Conservation (phyloP, 2,797 vertebrate genomes). For the Phoxinus dragarum region DNA sequence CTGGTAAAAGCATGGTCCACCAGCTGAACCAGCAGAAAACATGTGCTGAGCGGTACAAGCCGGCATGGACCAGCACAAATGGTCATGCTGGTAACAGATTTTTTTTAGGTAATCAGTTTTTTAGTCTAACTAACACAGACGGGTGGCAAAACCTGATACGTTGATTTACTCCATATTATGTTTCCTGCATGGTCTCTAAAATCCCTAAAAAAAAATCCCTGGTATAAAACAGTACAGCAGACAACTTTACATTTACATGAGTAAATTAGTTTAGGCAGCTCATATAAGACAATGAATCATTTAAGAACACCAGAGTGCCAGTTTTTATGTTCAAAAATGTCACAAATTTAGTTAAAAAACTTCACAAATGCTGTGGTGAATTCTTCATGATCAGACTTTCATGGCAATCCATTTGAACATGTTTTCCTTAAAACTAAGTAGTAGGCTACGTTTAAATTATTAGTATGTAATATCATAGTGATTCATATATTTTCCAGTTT, state of each 20-base stretch:
- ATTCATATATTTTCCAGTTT: background rate
- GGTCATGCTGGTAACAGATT: background rate
- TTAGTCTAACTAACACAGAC: background rate
- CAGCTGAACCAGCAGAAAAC: background rate
- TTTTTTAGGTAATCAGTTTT: background rate
- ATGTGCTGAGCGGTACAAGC: background rate
- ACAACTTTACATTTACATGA: background rate
- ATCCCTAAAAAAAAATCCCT: background rate
- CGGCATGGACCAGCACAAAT: background rate
- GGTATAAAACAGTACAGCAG: background rate
- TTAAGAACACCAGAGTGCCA: background rate
- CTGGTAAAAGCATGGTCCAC: conserved; percentile 11
- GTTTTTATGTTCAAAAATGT: background rate
- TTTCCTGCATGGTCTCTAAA: conserved; percentile 2
- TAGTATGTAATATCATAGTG: background rate
- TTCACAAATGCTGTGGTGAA: background rate
- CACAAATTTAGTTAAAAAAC: background rate
- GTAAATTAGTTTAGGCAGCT: background rate
- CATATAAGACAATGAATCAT: background rate
- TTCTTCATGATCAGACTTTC: background rate
- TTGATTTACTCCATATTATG: background rate
- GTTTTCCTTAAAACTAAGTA: background rate
- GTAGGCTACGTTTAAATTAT: background rate
- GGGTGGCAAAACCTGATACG: background rate
- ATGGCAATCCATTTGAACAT: background rate